phyloP scores from a whole-genome alignment of 2,797 vertebrate species.

The Smutsia temminckii region DNA sequence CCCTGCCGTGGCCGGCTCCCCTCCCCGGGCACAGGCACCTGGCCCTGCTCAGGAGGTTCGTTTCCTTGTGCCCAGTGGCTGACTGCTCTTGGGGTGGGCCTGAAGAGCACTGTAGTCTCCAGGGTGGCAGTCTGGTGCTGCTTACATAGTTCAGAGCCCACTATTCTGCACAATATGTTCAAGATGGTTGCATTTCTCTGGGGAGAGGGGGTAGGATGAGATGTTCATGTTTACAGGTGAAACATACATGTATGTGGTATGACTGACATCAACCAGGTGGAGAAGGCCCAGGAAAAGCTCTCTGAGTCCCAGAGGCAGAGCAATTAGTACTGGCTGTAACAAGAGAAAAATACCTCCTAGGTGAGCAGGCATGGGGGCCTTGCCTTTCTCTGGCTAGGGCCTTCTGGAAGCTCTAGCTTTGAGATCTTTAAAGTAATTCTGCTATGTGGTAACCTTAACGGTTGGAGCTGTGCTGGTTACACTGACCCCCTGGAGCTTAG shows the following conservation, averaged over 20 bases:
- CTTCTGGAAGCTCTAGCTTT: constrained; percentile 29
- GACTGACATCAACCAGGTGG: neutral
- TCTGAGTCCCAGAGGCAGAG: neutral
- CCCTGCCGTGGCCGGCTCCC: neutral
- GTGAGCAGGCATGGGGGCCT: neutral
- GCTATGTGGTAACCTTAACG: neutral
- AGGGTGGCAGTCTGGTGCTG: neutral
- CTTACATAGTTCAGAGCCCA: neutral
- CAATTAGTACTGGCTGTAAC: neutral
- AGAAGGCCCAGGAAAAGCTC: neutral
- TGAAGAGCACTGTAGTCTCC: neutral
- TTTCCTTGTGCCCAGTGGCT: neutral
- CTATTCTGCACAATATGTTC: neutral
- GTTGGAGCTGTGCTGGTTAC: neutral
- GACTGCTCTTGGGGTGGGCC: neutral
- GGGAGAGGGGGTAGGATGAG: neutral
- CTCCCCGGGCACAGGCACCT: neutral
- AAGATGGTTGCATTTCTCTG: neutral
- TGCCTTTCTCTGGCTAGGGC: constrained; percentile 3
- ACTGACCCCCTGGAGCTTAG: neutral
- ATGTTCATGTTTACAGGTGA: neutral
- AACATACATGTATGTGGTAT: neutral
- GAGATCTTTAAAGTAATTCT: neutral
- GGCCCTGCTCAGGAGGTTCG: neutral
- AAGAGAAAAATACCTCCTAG: neutral